Evolutionary conservation across 2,797 vertebrate species (phyloP), one percentile per base, ranked within the genome.

Genomic region (Cheirogaleus major): DNA sequence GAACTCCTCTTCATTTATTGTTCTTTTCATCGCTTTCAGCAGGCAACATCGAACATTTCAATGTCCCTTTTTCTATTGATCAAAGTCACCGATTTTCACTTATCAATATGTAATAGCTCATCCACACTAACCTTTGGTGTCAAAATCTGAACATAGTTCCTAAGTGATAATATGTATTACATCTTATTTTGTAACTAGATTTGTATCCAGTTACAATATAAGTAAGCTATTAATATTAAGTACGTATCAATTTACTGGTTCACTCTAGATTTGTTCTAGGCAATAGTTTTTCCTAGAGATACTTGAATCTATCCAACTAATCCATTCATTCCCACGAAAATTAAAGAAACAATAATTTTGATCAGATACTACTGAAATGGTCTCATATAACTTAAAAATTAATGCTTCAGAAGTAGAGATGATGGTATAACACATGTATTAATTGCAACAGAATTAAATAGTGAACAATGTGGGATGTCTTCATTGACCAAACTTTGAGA

Each of bases 231-330:
- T 43, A 73, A 65, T 78, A 76, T 43, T 43, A 79, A 72, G 22
- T 50, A 84, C 65, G 22, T 63, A 81, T 50, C 72, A 85, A 27
- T 50, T 83, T 83, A 96, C 32, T 38, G 69, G 61, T 81, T 93
- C 72, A 81, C 38, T 85, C 65, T 81, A 88, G 72, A 89, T 91
- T 83, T 65, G 82, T 76, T 65, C 59, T 32, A 78, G 83, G 75
- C 87, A 95, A 81, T 14, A 84, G 32, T 85, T 78, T 96, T 95
- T 82, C 83, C 93, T 89, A 95, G 41, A 94, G n/a, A 89, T 72
- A 89, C 35, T 35, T 75, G 12, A 79, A 95, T 79, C 35, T 85
- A 95, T 14, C 27, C 38, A 91, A 83, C 32, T 32, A 88, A 85
- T 14, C 25, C 15, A 96, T 17, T 27, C 50, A 12, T 65, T 87